A percentile compares a stretch with the other conserved stretches of the same genome.
Conservation (phyloP, 2,113 vertebrate genomes). For the Condylura cristata region DNA sequence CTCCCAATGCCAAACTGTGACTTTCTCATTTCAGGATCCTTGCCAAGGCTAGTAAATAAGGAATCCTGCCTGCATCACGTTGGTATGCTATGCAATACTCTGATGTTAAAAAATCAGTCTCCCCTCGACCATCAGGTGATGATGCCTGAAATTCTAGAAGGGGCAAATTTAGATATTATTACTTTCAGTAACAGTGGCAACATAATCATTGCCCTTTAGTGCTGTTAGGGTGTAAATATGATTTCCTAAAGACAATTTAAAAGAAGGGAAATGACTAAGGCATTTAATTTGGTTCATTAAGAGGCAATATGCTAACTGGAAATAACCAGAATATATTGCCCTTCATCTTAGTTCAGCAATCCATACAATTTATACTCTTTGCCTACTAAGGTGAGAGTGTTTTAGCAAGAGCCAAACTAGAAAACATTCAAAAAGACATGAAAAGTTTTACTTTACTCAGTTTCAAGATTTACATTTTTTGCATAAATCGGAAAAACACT, state of each 20-base stretch:
- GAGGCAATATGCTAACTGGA: background rate
- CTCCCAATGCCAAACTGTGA: background rate
- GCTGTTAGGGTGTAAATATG: background rate
- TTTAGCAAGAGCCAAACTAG: slow-evolving; percentile 25
- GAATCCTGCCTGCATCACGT: background rate
- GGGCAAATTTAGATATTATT: background rate
- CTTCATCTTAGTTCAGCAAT: slow-evolving; percentile 21
- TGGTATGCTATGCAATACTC: background rate
- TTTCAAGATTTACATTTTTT: slow-evolving; percentile 28
- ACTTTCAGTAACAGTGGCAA: background rate
- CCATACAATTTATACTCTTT: background rate
- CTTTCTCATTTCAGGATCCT: background rate
- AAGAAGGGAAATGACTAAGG: background rate
- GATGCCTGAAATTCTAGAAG: background rate
- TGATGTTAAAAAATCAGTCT: background rate
- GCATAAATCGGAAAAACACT: slow-evolving; percentile 54
- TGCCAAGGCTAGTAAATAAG: background rate
- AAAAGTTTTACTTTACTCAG: slow-evolving; percentile 48
- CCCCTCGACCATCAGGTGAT: background rate
- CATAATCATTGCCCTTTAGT: background rate
- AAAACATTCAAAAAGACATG: slow-evolving; percentile 44
- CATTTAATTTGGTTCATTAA: slow-evolving; percentile 31
- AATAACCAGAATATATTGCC: background rate
- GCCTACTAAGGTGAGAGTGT: slow-evolving; percentile 16
- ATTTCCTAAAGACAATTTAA: background rate